These are phyloP conservation scores for Priapulus caudatus DNA, from an alignment of 2,888 invertebrate species.

Conservation along the genomic window DNA sequence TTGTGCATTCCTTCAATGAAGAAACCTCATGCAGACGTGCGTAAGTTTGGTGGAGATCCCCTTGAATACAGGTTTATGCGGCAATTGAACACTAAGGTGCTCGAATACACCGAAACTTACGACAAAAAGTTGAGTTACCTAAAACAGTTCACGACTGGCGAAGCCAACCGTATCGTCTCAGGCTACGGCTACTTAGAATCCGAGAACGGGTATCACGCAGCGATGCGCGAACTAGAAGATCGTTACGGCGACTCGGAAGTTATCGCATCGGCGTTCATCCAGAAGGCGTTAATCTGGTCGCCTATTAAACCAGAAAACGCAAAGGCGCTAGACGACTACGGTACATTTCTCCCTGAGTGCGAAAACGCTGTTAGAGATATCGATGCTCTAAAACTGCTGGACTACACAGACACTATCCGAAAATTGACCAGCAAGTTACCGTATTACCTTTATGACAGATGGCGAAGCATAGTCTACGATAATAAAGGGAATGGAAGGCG, in stretches of 20 bases:
- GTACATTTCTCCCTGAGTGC: conserved; percentile 16
- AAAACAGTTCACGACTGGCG: conserved; percentile 14
- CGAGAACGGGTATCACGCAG: conserved; percentile 10
- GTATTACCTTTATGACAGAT: too few species aligned
- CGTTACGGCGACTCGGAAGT: conserved; percentile 11
- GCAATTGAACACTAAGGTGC: conserved; percentile 10
- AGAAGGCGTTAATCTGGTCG: conserved; percentile 12
- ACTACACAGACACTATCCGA: too few species aligned
- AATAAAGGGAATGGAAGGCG: too few species aligned
- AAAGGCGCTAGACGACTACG: conserved; percentile 13
- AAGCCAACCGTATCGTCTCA: conserved; percentile 12
- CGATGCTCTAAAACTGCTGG: too few species aligned
- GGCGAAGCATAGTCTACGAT: too few species aligned
- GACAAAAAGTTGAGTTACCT: conserved; percentile 14
- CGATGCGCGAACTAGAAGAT: conserved; percentile 9
- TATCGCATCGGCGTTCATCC: conserved; percentile 13
- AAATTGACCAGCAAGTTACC: too few species aligned
- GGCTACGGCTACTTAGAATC: conserved; percentile 11
- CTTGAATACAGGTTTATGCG: conserved; percentile 9
- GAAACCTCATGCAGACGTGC: too few species aligned
- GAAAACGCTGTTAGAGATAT: conserved; percentile 12
- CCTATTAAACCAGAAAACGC: conserved; percentile 11
- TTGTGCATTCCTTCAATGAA: too few species aligned
- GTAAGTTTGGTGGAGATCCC: too few species aligned
- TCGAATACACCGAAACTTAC: conserved; percentile 5